Base-by-base conservation (phyloP, 2,797 vertebrate genomes). In the Danio choprae region DNA sequence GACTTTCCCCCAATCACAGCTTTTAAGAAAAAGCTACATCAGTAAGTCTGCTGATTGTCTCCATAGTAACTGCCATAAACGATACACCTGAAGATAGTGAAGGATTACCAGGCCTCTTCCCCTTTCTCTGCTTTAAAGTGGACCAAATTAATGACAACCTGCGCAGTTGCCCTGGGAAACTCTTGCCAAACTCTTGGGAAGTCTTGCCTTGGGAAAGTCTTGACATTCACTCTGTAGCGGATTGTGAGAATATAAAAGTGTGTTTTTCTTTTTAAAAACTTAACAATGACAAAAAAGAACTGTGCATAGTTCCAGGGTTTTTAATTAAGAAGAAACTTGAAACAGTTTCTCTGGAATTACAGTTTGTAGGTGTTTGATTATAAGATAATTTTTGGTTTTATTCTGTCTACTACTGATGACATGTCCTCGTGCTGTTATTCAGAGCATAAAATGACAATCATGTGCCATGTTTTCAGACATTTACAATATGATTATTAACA, bases 41-140 rank as follows among this genome's bases (percentile, higher is more conserved):
- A 93, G 90, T 87, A 88, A 91, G 91, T 88, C 60, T 86, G 89
- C 84, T 97, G 96, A 97, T 97, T 95, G 96, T 97, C 94, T 87
- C 96, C 94, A 96, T 96, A 92, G 96, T 92, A 94, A 97, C 95
- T 87, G 87, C 88, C 91, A 95, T 95, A 94, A 94, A 92, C 94
- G 93, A 93, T 95, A 92, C 90, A 93, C 92, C 91, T 92, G 90
- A 89, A 93, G 94, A 86, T 85, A 94, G 93, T 40, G 36, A 56
- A 62, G 58, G 76, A 80, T 72, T 90, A 85, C 74, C 43, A 87
- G 88, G 86, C 84, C 90, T 95, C 92, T 86, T 81, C 83, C 91
- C 78, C 81, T 84, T 77, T 72, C 85, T 87, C 78, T 78, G 59
- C 88, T 86, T 85, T 87, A 87, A 91, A 91, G 91, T 88, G 85